A percentile compares a stretch with the other conserved stretches of the same genome.
Evolutionary conservation across 2,888 invertebrate genomes (phyloP).

Genomic region (Muscina levida): DNA sequence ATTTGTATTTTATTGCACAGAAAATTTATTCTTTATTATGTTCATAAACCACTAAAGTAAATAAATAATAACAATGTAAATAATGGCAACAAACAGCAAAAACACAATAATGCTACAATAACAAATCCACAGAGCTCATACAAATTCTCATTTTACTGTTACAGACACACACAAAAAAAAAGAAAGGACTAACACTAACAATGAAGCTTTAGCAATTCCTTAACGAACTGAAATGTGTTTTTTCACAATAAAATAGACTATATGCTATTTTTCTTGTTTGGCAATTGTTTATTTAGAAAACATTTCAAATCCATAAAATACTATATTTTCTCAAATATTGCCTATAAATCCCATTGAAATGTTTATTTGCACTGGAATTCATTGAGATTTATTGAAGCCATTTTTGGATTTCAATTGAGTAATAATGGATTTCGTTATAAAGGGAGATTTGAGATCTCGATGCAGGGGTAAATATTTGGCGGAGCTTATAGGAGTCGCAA

Average conservation of each 20-base stretch:
- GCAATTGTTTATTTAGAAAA: not conserved
- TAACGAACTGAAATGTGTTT: not conserved
- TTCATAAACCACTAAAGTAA: conserved; percentile 58
- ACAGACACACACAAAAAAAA: not conserved
- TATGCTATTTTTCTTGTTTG: not conserved
- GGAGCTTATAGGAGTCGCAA: too few relatives aligned
- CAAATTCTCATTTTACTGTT: too few relatives aligned
- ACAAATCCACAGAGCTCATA: not conserved
- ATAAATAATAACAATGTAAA: conserved; percentile 62
- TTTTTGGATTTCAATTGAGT: conserved; percentile 12
- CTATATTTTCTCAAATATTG: conserved; percentile 6
- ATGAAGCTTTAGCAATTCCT: not conserved
- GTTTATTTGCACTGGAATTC: not conserved
- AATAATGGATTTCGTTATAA: not conserved
- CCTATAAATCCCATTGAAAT: not conserved
- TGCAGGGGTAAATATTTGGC: too few relatives aligned
- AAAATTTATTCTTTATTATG: conserved; percentile 56
- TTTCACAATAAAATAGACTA: conserved; percentile 9
- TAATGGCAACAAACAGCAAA: conserved; percentile 45
- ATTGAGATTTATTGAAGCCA: conserved; percentile 1
- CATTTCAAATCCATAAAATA: conserved; percentile 21
- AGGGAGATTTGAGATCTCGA: too few relatives aligned
- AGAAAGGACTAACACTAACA: not conserved
- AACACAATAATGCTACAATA: not conserved
- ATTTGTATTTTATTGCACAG: conserved; percentile 51